Evolutionary conservation across 1,140 invertebrate species (phyloP), one percentile per base, ranked within the genome.

Genomic region (Stegodyphus dumicola): DNA sequence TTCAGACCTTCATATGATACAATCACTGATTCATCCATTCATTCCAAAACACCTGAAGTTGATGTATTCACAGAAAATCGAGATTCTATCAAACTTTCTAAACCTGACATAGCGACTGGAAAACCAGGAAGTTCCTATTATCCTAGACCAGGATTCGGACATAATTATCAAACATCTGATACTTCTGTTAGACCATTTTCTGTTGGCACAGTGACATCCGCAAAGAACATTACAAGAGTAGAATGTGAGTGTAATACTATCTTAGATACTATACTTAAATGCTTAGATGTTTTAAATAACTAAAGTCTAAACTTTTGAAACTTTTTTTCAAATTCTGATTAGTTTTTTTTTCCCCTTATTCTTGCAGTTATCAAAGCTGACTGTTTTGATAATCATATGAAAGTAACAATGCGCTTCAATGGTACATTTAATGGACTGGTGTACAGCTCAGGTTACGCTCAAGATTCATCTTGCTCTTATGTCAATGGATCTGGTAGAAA

Each of bases 331-430:
- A 69, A 9, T 69, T 69, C 15, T 60, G 56, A 60, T 11, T 2
- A 33, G n/a, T n/a, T n/a, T 60, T 10, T 60, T 60, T 60, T 60
- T 2, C 15, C 2, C 15, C 9, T 10, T 60, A 10, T 67, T 9
- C n/a, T 85, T 91, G 18, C 92, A 98, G 96, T 97, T 92, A 97
- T 98, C 87, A 96, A 97, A 91, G 96, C 96, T 0, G 96, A 98
- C 90, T 98, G 96, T 89, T 96, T 97, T 90, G 96, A 97, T 89
- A 96, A 97, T 90, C 96, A 96, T 90, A 98, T 98, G 96, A 97
- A 97, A 91, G 97, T 97, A 73, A 92, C 95, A 69, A 94, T 97
- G 64, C 95, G 94, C 7, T 97, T 97, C 91, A 97, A 98, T 91
- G 96, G 96, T 33, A 96, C 96, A 0, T 98, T 98, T 90, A 92